Base-by-base conservation (phyloP, 2,797 vertebrate species). In the Syngnathus acus region DNA sequence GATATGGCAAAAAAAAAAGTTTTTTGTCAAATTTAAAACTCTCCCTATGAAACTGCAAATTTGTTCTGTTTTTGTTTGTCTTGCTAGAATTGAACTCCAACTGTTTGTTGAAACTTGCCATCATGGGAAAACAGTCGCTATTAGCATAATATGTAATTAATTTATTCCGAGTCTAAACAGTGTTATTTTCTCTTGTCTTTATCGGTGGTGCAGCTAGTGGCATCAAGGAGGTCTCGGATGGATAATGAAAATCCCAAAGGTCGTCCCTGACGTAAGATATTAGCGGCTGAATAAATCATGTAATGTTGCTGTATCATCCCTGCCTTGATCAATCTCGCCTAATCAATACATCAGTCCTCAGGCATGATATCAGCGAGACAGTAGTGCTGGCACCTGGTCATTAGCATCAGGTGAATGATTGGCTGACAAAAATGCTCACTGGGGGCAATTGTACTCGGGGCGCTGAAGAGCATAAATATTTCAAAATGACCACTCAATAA, bases 231-330 rank as follows among this genome's bases (percentile, higher is more conserved):
- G 11, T 62, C 81, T 74, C 53, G 50, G 60, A 73, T 70, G 64
- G 70, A 76, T 86, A 82, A 88, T 87, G 71, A 87, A 88, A 84
- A 79, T 80, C 84, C 73, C 78, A 39, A 58, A 71, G 75, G 78
- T 71, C 64, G 62, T 62, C 57, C 77, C 83, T 83, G 87, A 86
- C 84, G 68, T 70, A 59, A 75, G 67, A 80, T 84, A 90, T 91
- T 89, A 92, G 72, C 71, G 66, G 65, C 75, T 81, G 84, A 90
- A 91, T 92, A 89, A 90, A 91, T 92, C 89, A 88, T 81, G 77
- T 71, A 72, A 90, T 84, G 83, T 82, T 90, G 91, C 88, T 85
- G 89, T 79, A 90, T 92, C 89, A 88, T 89, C 88, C 76, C 72
- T 78, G 75, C 69, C 73, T 81, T 79, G 85, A 92, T 91, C 89